Evolutionary conservation across 2,888 invertebrate species (phyloP).

Genomic region (Lamproptera curius): DNA sequence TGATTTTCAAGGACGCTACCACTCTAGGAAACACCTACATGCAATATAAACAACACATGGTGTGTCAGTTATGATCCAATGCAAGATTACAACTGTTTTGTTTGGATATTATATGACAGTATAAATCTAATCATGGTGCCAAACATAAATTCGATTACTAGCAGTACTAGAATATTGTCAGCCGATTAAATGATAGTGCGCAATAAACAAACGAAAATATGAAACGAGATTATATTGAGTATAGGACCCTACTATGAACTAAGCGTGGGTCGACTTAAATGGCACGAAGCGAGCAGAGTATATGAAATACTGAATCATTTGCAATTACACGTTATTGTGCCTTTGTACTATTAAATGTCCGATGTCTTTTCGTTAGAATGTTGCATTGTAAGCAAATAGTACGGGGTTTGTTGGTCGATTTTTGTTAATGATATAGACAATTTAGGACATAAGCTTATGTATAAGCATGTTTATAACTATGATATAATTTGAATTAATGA

Average conservation of each 20-base stretch:
- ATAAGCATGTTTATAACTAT: too few species aligned
- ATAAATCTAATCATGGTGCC: not conserved
- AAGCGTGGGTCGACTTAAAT: conserved; percentile 67
- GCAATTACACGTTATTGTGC: conserved; percentile 77
- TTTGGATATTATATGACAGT: not conserved
- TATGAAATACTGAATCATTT: conserved; percentile 72
- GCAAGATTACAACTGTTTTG: not conserved
- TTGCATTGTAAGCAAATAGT: conserved; percentile 71
- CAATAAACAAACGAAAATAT: conserved; percentile 65
- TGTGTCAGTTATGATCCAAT: too few species aligned
- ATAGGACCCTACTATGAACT: conserved; percentile 34
- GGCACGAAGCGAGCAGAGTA: conserved; percentile 58
- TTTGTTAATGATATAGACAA: conserved; percentile 35
- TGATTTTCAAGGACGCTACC: too few species aligned
- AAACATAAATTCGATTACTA: conserved; percentile 39
- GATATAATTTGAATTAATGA: too few species aligned
- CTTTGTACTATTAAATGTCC: conserved; percentile 68
- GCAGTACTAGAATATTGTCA: conserved; percentile 35
- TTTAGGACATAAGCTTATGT: conserved; percentile 25
- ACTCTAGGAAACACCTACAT: too few species aligned
- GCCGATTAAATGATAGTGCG: conserved; percentile 46
- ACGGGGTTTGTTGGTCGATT: conserved; percentile 62
- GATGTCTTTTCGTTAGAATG: conserved; percentile 50
- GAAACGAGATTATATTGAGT: conserved; percentile 54
- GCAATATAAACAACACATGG: too few species aligned